Conservation (phyloP, 2,797 vertebrate genomes). For the Eulemur mongoz region DNA sequence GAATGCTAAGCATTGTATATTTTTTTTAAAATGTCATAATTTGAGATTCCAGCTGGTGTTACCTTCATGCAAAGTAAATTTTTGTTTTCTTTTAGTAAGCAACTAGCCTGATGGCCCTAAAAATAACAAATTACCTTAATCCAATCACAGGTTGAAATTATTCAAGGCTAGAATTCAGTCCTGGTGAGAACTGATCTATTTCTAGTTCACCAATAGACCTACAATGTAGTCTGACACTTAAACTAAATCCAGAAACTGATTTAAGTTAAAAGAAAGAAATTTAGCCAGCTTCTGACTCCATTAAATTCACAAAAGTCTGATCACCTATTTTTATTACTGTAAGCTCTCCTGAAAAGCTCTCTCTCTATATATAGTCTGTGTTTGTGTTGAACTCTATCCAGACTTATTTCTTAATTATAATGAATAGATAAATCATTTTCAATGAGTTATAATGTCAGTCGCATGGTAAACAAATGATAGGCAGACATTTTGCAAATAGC, state of each 20-base stretch:
- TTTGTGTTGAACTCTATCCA: not conserved
- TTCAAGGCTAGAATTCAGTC: not conserved
- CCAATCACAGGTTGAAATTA: not conserved
- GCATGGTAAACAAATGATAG: not conserved
- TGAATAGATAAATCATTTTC: not conserved
- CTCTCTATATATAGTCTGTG: not conserved
- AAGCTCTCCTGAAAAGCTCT: not conserved
- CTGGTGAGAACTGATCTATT: not conserved
- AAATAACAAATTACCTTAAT: not conserved
- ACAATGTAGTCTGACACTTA: not conserved
- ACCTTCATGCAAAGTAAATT: not conserved
- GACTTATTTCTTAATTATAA: not conserved
- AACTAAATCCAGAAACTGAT: not conserved
- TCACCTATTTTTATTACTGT: constrained; percentile 11
- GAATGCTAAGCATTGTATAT: not conserved
- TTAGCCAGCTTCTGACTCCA: not conserved
- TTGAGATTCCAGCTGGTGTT: not conserved
- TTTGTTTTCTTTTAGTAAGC: not conserved
- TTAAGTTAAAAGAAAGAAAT: not conserved
- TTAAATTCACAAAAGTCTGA: constrained; percentile 2
- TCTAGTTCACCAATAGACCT: not conserved
- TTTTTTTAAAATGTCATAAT: not conserved
- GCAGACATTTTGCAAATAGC: not conserved
- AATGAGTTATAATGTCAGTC: not conserved
- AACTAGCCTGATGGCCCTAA: not conserved